Evolutionary conservation across 2,797 vertebrate species (phyloP), one percentile per base, ranked within the genome.

Genomic region (Echeneis naucrates): DNA sequence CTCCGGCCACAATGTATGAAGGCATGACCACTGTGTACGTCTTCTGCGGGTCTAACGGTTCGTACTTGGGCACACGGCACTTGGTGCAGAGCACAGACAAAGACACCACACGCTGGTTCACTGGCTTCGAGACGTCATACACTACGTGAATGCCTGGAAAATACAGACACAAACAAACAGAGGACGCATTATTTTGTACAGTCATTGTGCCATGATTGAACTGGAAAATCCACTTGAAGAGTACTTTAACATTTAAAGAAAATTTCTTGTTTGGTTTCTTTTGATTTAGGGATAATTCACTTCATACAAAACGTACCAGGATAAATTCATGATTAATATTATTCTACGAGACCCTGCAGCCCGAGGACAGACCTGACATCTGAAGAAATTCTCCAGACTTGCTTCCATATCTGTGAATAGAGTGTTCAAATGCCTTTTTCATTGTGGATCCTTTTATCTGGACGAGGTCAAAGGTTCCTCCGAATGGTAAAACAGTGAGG

Each of bases 341-440:
- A 48, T 13, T 48, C 11, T 8, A 14, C 24, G 21, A 12, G 23
- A 48, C 47, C 21, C 11, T 6, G 12, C 11, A 40, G 42, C 2
- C 17, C 5, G 37, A 47, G 5, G 2, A 64, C 45, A 40, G 2
- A 90, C 87, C 88, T 82, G 87, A 83, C 0, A 88, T 85, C 71
- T 90, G 97, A 44, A 98, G 94, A 85, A 98, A 96, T 82, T 98
- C 96, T 19, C 97, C 97, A 0, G 89, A 93, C 85, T 75, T 93
- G 40, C 3, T 33, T 51, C 97, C 97, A 0, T 98, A 90, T 78
- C 96, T 93, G 68, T 8, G 84, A 55, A 98, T 92, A 0, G 96
- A 94, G 78, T 97, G 95, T 75, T 98, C 97, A 68, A 98, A 97
- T 30, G 93, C 96, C 71, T 93, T 91, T 83, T 91, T 95, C 75